Evolutionary conservation across 1,140 invertebrate genomes (phyloP).

Genomic region (Phymorhynchus buccinoides): DNA sequence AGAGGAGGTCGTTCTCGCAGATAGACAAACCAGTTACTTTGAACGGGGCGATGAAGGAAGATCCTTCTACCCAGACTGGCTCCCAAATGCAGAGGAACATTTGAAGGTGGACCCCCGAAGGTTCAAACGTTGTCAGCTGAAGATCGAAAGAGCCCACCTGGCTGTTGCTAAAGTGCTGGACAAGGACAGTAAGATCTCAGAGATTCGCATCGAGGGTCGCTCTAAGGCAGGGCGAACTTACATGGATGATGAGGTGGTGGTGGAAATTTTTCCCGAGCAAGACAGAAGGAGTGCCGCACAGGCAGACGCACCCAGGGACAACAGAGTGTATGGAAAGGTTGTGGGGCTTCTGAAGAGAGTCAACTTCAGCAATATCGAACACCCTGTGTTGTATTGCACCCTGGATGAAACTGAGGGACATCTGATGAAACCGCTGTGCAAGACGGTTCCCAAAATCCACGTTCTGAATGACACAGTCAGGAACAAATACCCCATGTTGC

Average conservation of each 20-base stretch:
- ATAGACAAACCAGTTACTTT: background rate
- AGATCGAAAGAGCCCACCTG: constrained; percentile 53
- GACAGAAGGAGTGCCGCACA: background rate
- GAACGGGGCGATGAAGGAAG: background rate
- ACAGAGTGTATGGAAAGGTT: constrained; percentile 53
- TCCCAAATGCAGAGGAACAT: background rate
- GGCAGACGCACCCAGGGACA: background rate
- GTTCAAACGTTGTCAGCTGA: constrained; percentile 53
- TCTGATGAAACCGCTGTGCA: constrained; percentile 64
- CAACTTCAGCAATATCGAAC: constrained; percentile 39
- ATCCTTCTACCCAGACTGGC: background rate
- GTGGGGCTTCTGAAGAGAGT: constrained; percentile 55
- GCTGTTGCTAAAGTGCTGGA: constrained; percentile 46
- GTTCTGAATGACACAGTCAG: constrained; percentile 43
- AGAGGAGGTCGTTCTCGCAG: background rate
- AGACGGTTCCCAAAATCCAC: constrained; percentile 65
- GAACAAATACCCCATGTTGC: constrained; percentile 29
- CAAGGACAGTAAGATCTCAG: constrained; percentile 18
- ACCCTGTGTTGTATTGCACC: constrained; percentile 63
- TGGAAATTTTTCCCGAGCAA: constrained; percentile 53
- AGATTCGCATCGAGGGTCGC: constrained; percentile 59
- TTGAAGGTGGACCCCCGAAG: constrained; percentile 38
- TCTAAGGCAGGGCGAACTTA: constrained; percentile 62
- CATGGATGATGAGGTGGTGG: constrained; percentile 64
- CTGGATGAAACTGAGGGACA: constrained; percentile 53